Conservation (phyloP, 1,140 invertebrate species). For the Acyrthosiphon pisum region DNA sequence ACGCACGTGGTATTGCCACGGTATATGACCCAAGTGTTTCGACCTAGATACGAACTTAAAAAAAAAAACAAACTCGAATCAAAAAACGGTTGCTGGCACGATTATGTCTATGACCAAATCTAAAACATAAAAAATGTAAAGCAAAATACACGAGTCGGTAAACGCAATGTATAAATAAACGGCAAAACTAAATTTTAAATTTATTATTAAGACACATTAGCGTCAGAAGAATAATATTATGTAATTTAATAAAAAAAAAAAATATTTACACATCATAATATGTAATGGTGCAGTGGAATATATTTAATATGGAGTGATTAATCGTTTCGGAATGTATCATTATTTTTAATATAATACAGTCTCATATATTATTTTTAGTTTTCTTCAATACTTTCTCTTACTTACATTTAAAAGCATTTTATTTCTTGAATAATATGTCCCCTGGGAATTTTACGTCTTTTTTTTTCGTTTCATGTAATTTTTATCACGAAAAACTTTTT, state of each 20-base stretch:
- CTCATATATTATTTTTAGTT: background rate
- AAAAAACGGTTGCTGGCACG: background rate
- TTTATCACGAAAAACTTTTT: no score
- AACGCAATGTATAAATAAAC: background rate
- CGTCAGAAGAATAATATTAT: background rate
- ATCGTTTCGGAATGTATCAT: background rate
- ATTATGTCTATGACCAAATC: background rate
- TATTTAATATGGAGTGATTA: background rate
- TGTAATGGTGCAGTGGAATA: background rate
- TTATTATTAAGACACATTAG: background rate
- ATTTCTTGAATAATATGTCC: background rate
- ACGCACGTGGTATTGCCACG: background rate
- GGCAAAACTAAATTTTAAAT: background rate
- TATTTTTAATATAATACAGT: background rate
- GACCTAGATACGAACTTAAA: background rate
- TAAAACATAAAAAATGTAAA: background rate
- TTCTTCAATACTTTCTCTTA: no score
- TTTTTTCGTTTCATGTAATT: no score
- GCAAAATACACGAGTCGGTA: background rate
- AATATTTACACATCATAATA: background rate
- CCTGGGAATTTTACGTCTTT: no score
- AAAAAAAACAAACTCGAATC: background rate
- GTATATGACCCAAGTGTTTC: background rate
- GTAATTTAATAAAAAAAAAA: background rate
- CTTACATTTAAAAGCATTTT: background rate